Base-by-base conservation (phyloP, 2,888 invertebrate species). In the Alloscopus bannaensis region DNA sequence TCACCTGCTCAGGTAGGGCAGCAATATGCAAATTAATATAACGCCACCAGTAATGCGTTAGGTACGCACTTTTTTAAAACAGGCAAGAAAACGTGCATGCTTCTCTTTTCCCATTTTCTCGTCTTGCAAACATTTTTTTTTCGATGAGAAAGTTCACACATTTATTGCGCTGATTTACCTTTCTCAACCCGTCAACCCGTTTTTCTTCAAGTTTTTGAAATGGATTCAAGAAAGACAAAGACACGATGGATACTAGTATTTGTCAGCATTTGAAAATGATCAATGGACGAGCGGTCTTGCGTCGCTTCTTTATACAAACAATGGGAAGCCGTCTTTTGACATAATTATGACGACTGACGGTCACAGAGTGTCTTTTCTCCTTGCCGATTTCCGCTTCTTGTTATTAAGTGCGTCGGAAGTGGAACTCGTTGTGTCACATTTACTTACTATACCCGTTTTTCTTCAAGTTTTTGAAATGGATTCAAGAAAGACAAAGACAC, bases 81-180 rank as follows among this genome's bases (percentile, higher is more conserved):
- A n/a, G n/a, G n/a, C n/a, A n/a, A n/a, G n/a, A n/a, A n/a, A n/a
- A n/a, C n/a, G n/a, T n/a, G n/a, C n/a, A n/a, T n/a, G n/a, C n/a
- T n/a, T n/a, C n/a, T n/a, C 28, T 52, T 29, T 22, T 57, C 42
- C 26, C 52, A 36, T 52, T 28, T 20, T 20, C 57, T 57, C 16
- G 22, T 26, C 59, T 40, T 60, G 52, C 36, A 29, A 72, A 24
- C 36, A 28, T 11, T 72, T 36, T n/a, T n/a, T n/a, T n/a, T n/a
- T n/a, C n/a, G n/a, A n/a, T 64, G 72, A 64, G 72, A 72, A 72
- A 72, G 64, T 64, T 72, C 55, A 72, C 64, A 72, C 72, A 72
- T 72, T 72, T 64, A 45, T 20, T 50, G 8, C 6, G 28, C 28
- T 42, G 28, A 72, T 52, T 6, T 24, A 18, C 18, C 47, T n/a